Evolutionary conservation across 1,140 invertebrate species (phyloP), one percentile per base, ranked within the genome.

Genomic region (Danaus melanippus): DNA sequence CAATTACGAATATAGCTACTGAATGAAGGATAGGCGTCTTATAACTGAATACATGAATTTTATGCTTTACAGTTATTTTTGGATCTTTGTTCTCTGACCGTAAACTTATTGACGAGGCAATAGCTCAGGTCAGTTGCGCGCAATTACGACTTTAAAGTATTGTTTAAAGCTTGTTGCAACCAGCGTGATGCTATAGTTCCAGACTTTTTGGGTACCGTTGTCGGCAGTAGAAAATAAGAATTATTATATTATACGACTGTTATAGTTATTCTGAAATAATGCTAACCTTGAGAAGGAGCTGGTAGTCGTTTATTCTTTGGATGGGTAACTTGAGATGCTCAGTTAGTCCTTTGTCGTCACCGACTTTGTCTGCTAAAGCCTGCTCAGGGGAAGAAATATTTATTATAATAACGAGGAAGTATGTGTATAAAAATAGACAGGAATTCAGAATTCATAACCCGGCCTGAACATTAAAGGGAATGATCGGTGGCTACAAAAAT

Each of bases 221-320:
- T 32, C 5, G 6, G 7, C 2, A 32, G 21, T 4, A 32, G 21
- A 32, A 32, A 32, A 32, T 32, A 32, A 7, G 21, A 32, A 32
- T 7, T 32, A 32, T 32, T 4, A 21, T 21, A 21, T 21, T 21
- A 32, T 32, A 32, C 21, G 7, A 32, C 21, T 32, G 21, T 5
- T 21, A 21, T 1, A 21, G 5, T 21, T 21, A 21, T 21, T 21
- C 17, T 21, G 17, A 21, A 2, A 21, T 21, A 21, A 52, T 56
- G 64, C 75, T 90, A 90, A 97, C 96, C 94, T 97, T 97, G 45
- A 99, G 89, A 43, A 98, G 90, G 67, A 97, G 92, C 87, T 98
- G 95, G 85, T 98, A 99, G 89, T 98, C 96, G 91, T 97, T 97
- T 74, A 99, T 96, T 69, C 97, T 91, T 89, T 98, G 96, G 77